phyloP scores from a whole-genome alignment of 2,888 invertebrate genomes.

The Caenorhabditis parvicauda region DNA sequence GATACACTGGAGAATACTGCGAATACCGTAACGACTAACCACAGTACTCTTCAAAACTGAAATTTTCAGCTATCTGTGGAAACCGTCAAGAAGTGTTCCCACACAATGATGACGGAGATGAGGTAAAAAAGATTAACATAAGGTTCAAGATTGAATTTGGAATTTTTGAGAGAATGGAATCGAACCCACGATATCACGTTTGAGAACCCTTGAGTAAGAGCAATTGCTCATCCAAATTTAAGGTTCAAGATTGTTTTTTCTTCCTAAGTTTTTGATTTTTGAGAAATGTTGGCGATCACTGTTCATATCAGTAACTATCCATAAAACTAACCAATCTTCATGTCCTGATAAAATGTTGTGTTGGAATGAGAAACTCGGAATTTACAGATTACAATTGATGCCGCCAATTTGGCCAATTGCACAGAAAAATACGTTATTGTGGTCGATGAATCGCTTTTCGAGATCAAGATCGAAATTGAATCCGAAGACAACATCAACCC shows the following conservation, averaged over 20 bases:
- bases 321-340: too few relatives aligned
- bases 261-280: too few relatives aligned
- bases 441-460: slow-evolving; percentile 39
- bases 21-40: slow-evolving; percentile 30
- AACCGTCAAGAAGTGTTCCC: slow-evolving; percentile 23
- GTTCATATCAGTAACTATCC: too few relatives aligned
- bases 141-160: too few relatives aligned
- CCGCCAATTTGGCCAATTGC: slow-evolving; percentile 33
- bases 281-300: too few relatives aligned
- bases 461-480: slow-evolving; percentile 30
- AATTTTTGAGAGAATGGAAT: too few relatives aligned
- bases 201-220: too few relatives aligned
- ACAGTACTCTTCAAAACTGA: background rate
- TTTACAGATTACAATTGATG: slow-evolving; percentile 34
- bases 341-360: too few relatives aligned
- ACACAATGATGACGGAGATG: slow-evolving; percentile 9
- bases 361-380: too few relatives aligned
- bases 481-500: slow-evolving; percentile 31
- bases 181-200: too few relatives aligned
- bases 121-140: slow-evolving; percentile 2
- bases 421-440: slow-evolving; percentile 20
- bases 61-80: slow-evolving; percentile 37
- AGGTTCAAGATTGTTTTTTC: background rate
- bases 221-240: too few relatives aligned
- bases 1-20: slow-evolving; percentile 50